A percentile compares a stretch with the other conserved stretches of the same genome.
phyloP scores from a whole-genome alignment of 2,888 invertebrate species.

The Lasiommata megera region DNA sequence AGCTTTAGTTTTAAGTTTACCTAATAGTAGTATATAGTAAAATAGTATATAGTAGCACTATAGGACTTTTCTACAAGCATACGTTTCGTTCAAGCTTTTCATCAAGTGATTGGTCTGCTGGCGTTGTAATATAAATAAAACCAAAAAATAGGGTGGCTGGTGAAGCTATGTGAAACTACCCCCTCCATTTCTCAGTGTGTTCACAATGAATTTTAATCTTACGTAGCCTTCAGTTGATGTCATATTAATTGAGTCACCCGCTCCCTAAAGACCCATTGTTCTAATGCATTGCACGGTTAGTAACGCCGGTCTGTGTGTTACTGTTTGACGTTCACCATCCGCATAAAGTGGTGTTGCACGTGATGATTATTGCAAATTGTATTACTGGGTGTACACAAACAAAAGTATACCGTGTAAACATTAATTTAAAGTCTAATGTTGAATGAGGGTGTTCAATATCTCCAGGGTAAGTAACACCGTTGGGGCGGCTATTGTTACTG shows the following conservation, averaged over 20 bases:
- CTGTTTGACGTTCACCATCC: constrained; percentile 15
- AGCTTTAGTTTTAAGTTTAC: no score
- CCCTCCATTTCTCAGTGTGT: background rate
- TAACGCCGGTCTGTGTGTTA: constrained; percentile 8
- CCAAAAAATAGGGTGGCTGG: no score
- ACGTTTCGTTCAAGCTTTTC: no score
- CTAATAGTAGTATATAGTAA: no score
- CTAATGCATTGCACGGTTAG: constrained; percentile 17
- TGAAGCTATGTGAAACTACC: no score
- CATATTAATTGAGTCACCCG: constrained; percentile 6
- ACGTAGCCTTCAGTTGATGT: constrained; percentile 5
- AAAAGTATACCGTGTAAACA: background rate
- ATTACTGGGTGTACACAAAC: background rate
- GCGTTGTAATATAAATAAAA: no score
- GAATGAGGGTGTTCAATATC: background rate
- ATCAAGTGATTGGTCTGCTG: no score
- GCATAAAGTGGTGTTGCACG: constrained; percentile 16
- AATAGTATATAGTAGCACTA: no score
- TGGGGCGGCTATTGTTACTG: constrained; percentile 6
- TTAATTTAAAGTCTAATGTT: background rate
- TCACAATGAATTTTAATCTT: background rate
- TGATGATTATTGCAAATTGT: constrained; percentile 17
- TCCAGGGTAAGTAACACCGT: constrained; percentile 2
- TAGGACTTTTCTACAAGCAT: no score
- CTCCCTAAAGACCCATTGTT: constrained; percentile 25